Conservation (phyloP, 1,140 invertebrate genomes). For the Trichonephila clavipes region DNA sequence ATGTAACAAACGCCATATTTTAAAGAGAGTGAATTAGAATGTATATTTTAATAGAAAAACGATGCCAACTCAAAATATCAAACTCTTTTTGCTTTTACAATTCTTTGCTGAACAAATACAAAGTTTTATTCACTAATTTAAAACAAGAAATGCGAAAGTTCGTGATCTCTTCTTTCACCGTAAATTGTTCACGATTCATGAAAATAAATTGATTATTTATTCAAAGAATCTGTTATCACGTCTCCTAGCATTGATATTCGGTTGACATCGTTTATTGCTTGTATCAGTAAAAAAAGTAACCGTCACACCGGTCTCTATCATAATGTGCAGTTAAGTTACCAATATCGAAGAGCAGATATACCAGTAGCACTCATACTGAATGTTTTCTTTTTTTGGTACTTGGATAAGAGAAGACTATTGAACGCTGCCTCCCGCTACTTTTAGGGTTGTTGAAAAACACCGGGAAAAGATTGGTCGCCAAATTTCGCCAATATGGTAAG, state of each 20-base stretch:
- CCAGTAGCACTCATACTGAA: conserved; percentile 4
- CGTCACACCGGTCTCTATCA: not conserved
- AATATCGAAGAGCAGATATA: not conserved
- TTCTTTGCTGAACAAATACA: not conserved
- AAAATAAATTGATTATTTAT: not conserved
- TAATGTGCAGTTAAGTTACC: not conserved
- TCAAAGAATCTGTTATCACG: not conserved
- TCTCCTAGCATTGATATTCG: not conserved
- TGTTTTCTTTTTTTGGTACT: conserved; percentile 54
- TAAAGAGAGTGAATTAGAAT: not conserved
- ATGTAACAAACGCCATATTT: not conserved
- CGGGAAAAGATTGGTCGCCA: not conserved
- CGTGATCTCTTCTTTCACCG: not conserved
- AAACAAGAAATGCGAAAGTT: not conserved
- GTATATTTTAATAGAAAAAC: not conserved
- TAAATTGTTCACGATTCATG: not conserved
- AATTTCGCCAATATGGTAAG: not conserved
- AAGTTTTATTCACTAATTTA: not conserved
- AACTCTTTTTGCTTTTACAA: not conserved
- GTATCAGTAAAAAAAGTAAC: not conserved
- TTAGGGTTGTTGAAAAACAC: conserved; percentile 18
- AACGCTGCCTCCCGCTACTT: conserved; percentile 62
- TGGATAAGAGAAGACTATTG: conserved; percentile 53
- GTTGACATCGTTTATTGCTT: not conserved
- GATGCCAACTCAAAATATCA: not conserved